phyloP scores from a whole-genome alignment of 2,888 invertebrate species.

The Eupithecia vulgata region DNA sequence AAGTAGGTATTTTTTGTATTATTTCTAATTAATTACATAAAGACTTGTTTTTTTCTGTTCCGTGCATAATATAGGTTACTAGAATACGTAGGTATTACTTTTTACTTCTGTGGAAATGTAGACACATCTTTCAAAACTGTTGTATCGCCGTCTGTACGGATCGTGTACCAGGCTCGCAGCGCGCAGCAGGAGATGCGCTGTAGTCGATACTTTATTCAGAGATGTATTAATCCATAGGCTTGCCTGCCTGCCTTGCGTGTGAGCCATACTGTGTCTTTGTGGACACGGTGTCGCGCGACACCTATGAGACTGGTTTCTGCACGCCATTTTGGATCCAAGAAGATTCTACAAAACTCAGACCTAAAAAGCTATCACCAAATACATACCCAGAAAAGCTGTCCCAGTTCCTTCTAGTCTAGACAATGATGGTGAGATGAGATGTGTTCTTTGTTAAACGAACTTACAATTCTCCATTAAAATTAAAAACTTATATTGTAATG shows the following conservation, averaged over 20 bases:
- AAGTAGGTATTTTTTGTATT: too few species aligned
- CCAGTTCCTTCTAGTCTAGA: neutral
- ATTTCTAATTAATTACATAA: too few species aligned
- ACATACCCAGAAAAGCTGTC: neutral
- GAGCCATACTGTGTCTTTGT: constrained; percentile 32
- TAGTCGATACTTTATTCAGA: constrained; percentile 75
- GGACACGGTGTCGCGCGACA: constrained; percentile 26
- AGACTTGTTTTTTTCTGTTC: too few species aligned
- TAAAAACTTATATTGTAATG: neutral
- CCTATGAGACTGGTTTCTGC: constrained; percentile 25
- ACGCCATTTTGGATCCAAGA: constrained; percentile 10
- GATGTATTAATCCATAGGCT: constrained; percentile 58
- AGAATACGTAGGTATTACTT: too few species aligned
- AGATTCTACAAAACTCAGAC: neutral
- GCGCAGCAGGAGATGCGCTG: constrained; percentile 69
- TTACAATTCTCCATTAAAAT: neutral
- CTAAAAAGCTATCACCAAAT: neutral
- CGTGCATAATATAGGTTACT: too few species aligned
- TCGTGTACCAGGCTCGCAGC: constrained; percentile 47
- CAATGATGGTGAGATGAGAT: neutral
- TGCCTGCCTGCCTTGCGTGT: constrained; percentile 41
- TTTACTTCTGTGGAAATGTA: neutral
- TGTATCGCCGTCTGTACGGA: constrained; percentile 1
- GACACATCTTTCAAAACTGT: neutral
- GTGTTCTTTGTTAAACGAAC: neutral